Evolutionary conservation across 2,888 invertebrate genomes (phyloP).

Genomic region (Scaptomyza parva): DNA sequence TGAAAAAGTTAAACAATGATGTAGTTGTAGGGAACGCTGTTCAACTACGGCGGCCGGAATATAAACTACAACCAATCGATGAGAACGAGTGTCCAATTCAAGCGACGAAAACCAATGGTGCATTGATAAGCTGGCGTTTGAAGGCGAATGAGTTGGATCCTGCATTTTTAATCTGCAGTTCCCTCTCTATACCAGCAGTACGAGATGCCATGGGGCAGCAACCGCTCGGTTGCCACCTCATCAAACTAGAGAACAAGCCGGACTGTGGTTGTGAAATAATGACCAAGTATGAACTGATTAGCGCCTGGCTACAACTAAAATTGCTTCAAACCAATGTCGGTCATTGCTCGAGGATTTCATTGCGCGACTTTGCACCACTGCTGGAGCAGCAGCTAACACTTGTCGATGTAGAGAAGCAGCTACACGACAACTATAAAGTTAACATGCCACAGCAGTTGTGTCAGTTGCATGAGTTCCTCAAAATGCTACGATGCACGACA

Average conservation of each 20-base stretch:
- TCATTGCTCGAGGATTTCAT: constrained; percentile 68
- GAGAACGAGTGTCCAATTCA: not conserved
- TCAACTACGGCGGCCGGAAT: constrained; percentile 24
- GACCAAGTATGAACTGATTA: constrained; percentile 77
- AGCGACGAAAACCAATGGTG: constrained; percentile 33
- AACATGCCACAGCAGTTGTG: constrained; percentile 62
- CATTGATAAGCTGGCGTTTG: constrained; percentile 68
- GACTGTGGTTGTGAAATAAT: constrained; percentile 81
- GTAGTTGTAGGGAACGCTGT: not conserved
- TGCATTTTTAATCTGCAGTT: constrained; percentile 53
- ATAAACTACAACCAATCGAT: constrained; percentile 35
- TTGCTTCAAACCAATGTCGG: constrained; percentile 50
- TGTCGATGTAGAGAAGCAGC: constrained; percentile 62
- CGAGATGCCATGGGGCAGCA: constrained; percentile 24
- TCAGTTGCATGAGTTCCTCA: constrained; percentile 72
- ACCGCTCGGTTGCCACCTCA: constrained; percentile 53
- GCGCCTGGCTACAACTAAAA: constrained; percentile 77
- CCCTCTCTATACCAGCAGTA: constrained; percentile 54
- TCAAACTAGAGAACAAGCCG: constrained; percentile 81
- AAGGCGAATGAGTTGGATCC: constrained; percentile 5
- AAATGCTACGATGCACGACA: constrained; percentile 61
- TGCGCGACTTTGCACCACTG: constrained; percentile 58
- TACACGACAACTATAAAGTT: constrained; percentile 63
- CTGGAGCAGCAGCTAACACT: constrained; percentile 67
- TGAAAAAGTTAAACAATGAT: not conserved